Evolutionary conservation across 1,140 invertebrate species (phyloP).

Genomic region (Ruditapes philippinarum): DNA sequence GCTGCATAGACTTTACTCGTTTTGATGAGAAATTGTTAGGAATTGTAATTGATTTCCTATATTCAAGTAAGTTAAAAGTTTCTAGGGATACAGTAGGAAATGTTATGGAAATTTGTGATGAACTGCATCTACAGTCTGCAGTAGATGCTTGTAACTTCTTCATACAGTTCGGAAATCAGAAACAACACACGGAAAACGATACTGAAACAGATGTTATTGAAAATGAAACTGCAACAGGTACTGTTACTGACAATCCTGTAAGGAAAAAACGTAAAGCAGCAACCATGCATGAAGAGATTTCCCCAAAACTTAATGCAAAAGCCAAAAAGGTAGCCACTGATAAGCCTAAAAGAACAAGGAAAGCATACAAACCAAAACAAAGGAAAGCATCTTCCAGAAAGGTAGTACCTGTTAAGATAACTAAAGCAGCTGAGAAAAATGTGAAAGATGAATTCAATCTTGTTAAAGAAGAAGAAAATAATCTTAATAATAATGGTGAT

Average conservation of each 20-base stretch:
- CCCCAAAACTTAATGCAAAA: background rate
- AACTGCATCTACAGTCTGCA: conserved; percentile 39
- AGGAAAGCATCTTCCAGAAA: background rate
- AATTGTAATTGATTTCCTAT: conserved; percentile 40
- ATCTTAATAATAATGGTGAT: background rate
- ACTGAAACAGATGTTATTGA: background rate
- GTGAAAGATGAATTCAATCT: background rate
- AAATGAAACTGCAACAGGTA: background rate
- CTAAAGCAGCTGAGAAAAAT: background rate
- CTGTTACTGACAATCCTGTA: background rate
- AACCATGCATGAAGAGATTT: background rate
- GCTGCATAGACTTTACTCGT: background rate
- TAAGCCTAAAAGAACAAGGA: background rate
- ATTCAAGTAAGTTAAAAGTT: conserved; percentile 41
- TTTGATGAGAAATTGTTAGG: background rate
- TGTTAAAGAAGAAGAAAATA: background rate
- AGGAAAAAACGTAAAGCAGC: conserved; percentile 25
- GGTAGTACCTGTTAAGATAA: background rate
- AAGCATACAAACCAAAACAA: background rate
- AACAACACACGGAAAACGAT: background rate
- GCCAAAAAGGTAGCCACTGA: background rate
- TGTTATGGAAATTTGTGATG: conserved; percentile 45
- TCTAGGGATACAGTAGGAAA: conserved; percentile 6
- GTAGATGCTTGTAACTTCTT: conserved; percentile 46
- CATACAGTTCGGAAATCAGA: background rate